Conservation (phyloP, 2,113 vertebrate species). For the Elephantulus edwardii region DNA sequence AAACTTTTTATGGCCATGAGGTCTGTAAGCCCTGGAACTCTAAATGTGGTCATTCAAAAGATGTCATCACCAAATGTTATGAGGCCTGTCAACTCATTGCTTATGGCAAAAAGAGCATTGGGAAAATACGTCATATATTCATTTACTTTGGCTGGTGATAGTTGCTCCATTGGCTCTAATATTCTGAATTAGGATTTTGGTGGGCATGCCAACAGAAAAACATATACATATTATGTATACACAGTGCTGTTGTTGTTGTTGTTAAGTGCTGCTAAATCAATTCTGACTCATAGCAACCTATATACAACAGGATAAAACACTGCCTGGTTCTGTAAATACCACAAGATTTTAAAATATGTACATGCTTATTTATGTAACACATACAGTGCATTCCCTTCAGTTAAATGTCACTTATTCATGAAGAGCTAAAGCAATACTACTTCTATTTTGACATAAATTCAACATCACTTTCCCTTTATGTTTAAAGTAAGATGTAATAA, state of each 20-base stretch:
- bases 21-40: constrained; percentile 60
- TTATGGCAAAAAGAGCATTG: constrained; percentile 19
- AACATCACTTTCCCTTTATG: constrained; percentile 35
- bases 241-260: not conserved
- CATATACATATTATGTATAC: constrained; percentile 38
- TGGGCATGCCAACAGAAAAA: constrained; percentile 47
- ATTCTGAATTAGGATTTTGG: not conserved
- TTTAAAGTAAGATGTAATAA: not conserved
- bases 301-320: constrained; percentile 31
- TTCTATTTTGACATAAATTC: not conserved
- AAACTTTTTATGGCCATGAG: constrained; percentile 70
- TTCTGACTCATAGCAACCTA: no score
- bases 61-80: constrained; percentile 58
- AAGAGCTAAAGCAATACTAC: constrained; percentile 25
- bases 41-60: constrained; percentile 69
- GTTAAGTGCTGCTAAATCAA: no score
- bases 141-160: constrained; percentile 36
- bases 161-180: constrained; percentile 1
- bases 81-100: constrained; percentile 42
- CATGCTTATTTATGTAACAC: constrained; percentile 41
- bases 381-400: not conserved
- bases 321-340: constrained; percentile 56
- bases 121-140: constrained; percentile 48
- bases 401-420: not conserved
- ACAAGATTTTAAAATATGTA: constrained; percentile 39